These are phyloP conservation scores for Dufourea novaeangliae DNA, from an alignment of 1,140 invertebrate genomes.

Conservation along the genomic window DNA sequence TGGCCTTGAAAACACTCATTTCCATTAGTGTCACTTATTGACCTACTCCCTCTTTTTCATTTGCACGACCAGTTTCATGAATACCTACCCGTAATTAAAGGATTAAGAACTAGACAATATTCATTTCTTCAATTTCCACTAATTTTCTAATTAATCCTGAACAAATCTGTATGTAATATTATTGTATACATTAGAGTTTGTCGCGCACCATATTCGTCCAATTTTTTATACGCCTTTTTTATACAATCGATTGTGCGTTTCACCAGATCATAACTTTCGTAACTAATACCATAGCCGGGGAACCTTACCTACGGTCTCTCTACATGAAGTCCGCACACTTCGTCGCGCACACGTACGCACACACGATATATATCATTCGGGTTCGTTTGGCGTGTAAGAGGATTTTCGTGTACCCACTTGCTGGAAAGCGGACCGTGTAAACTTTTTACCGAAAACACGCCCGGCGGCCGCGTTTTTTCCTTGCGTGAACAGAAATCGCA, in stretches of 20 bases:
- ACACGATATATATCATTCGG: conserved; percentile 32
- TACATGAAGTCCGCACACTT: not conserved
- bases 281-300: not conserved
- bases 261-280: not conserved
- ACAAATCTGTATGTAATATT: no score
- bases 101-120: no score
- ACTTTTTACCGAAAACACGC: conserved; percentile 57
- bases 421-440: conserved; percentile 56
- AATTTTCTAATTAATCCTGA: no score
- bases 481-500: conserved; percentile 36
- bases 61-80: no score
- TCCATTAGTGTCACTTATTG: no score
- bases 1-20: no score
- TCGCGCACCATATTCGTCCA: no score
- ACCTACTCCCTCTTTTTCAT: no score
- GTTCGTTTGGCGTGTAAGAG: conserved; percentile 56
- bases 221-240: no score
- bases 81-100: no score
- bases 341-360: conserved; percentile 6
- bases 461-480: conserved; percentile 31
- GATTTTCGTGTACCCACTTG: conserved; percentile 65
- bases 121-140: no score
- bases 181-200: no score
- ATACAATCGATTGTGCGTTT: not conserved
- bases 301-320: conserved; percentile 12